These are phyloP conservation scores for Euphysa ruthae DNA, from an alignment of 30 jellyfish, hydroid and myxozoan genomes.

Conservation along the genomic window DNA sequence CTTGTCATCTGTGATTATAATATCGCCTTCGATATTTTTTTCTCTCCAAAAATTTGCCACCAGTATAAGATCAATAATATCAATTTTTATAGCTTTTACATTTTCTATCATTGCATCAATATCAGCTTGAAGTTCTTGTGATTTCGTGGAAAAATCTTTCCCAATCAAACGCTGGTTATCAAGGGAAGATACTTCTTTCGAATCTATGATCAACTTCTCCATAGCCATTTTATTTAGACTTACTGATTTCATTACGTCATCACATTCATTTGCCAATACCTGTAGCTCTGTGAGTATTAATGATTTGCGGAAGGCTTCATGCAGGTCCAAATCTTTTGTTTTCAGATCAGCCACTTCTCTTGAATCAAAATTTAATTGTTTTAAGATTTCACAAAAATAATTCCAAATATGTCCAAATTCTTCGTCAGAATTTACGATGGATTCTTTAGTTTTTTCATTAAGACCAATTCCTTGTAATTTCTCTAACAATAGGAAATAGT, in stretches of 20 bases:
- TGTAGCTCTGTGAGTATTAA: background rate
- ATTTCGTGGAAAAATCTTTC: background rate
- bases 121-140: background rate
- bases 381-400: background rate
- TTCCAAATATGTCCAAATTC: conserved; percentile 2
- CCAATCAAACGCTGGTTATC: background rate
- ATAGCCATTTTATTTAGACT: conserved; percentile 10
- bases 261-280: background rate
- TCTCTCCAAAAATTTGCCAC: conserved; percentile 14
- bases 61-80: background rate
- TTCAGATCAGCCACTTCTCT: background rate
- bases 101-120: background rate
- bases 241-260: conserved; percentile 1
- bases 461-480: background rate
- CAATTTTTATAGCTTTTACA: background rate
- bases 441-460: conserved; percentile 6
- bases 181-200: conserved; percentile 2
- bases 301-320: conserved; percentile 9
- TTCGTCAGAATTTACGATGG: background rate
- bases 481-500: background rate
- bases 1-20: conserved; percentile 11
- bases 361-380: background rate
- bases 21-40: conserved; percentile 26
- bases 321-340: background rate
- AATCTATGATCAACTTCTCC: background rate